phyloP scores from a whole-genome alignment of 2,113 vertebrate genomes.

The Psettodes erumei region DNA sequence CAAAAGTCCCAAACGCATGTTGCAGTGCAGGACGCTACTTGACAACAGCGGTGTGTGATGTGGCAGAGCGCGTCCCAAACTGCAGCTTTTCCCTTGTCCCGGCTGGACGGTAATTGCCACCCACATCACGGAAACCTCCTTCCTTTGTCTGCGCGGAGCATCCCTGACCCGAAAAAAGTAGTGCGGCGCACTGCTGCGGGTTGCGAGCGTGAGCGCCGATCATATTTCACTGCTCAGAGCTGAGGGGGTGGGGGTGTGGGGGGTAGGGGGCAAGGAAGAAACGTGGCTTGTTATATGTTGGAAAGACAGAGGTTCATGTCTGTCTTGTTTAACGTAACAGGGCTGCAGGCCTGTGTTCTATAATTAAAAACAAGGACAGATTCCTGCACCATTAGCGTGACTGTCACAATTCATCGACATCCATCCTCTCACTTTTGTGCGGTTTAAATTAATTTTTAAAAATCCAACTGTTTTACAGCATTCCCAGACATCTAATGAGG shows the following conservation, averaged over 20 bases:
- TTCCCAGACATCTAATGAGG: not conserved
- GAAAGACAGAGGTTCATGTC: conserved; percentile 21
- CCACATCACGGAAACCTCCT: conserved; percentile 45
- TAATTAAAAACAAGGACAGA: not conserved
- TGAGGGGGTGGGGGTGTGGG: conserved; percentile 28
- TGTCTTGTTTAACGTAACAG: conserved; percentile 20
- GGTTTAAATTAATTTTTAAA: too few relatives aligned
- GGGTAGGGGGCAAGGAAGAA: conserved; percentile 17
- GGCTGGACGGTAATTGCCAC: conserved; percentile 51
- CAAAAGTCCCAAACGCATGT: conserved; percentile 77
- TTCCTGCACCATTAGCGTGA: not conserved
- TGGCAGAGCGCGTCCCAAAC: conserved; percentile 80
- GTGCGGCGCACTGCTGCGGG: conserved; percentile 10
- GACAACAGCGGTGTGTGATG: conserved; percentile 78
- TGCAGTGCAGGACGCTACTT: conserved; percentile 20
- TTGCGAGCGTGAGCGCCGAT: conserved; percentile 37
- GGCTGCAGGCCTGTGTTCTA: not conserved
- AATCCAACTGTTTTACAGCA: not conserved
- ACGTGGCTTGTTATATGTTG: conserved; percentile 59
- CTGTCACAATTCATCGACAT: not conserved
- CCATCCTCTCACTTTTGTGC: not conserved
- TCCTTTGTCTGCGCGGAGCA: conserved; percentile 74
- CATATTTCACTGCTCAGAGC: conserved; percentile 59
- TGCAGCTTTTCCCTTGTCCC: conserved; percentile 2
- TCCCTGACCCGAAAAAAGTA: conserved; percentile 50